Percentiles rank a stretch among this genome's conserved stretches.
Evolutionary conservation across 2,113 vertebrate genomes (phyloP).

Genomic region (Manacus vitellinus): DNA sequence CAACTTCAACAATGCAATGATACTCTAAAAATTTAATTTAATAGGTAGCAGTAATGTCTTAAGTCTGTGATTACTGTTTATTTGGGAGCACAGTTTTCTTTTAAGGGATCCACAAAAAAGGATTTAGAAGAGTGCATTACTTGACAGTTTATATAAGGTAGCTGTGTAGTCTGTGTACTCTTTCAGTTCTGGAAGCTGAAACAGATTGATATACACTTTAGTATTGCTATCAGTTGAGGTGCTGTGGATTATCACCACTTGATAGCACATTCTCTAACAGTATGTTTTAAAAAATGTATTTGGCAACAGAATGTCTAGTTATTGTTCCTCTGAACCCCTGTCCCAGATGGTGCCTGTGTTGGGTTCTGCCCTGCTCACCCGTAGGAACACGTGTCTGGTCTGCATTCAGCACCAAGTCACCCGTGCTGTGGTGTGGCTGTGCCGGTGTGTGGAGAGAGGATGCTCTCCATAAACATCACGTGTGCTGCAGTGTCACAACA

Average conservation of each 20-base stretch:
- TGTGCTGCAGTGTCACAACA: neutral
- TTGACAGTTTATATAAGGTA: neutral
- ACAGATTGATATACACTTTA: neutral
- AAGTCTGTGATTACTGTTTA: neutral
- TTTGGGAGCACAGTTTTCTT: neutral
- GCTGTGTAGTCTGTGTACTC: neutral
- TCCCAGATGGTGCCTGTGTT: neutral
- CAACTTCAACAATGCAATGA: neutral
- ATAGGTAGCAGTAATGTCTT: neutral
- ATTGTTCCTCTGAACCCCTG: neutral
- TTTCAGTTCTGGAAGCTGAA: neutral
- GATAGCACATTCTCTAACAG: neutral
- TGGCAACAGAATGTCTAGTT: neutral
- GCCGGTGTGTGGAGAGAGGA: neutral
- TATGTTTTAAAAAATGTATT: neutral
- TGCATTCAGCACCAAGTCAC: accelerated
- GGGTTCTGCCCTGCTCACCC: accelerated
- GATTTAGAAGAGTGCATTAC: neutral
- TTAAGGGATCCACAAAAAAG: neutral
- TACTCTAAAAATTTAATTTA: neutral
- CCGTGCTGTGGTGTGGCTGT: neutral
- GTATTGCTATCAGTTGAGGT: neutral
- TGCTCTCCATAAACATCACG: accelerated
- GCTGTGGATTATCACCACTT: neutral
- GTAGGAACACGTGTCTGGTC: accelerated